phyloP scores from a whole-genome alignment of 2,113 vertebrate species.

The Spheniscus mendiculus region DNA sequence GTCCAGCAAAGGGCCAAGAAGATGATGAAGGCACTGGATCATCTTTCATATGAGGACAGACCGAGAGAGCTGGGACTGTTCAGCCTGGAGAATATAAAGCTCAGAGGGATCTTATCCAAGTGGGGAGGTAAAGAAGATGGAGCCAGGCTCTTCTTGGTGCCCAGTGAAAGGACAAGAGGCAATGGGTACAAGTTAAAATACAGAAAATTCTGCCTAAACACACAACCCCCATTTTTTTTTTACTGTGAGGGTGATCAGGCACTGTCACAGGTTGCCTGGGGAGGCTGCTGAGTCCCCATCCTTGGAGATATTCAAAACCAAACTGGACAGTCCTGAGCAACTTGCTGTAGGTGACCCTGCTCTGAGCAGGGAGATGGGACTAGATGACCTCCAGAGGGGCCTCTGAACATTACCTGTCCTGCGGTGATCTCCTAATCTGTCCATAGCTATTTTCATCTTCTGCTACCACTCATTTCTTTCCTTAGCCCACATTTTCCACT shows the following conservation, averaged over 20 bases:
- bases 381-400: not conserved
- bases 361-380: not conserved
- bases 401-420: not conserved
- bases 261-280: not conserved
- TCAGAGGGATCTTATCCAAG: not conserved
- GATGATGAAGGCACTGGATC: not conserved
- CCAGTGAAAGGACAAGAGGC: not conserved
- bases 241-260: not conserved
- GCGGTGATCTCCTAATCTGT: not conserved
- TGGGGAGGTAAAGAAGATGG: not conserved
- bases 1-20: not conserved
- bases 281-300: not conserved
- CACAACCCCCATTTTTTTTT: not conserved
- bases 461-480: not conserved
- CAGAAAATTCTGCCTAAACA: not conserved
- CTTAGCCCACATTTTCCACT: not conserved
- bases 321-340: not conserved
- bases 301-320: not conserved
- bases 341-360: not conserved
- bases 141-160: not conserved
- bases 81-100: not conserved
- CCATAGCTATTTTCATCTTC: not conserved
- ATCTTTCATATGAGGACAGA: not conserved
- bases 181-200: not conserved
- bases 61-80: not conserved